Evolutionary conservation across 2,113 vertebrate species (phyloP), one percentile per base, ranked within the genome.

Genomic region (Peromyscus californicus): DNA sequence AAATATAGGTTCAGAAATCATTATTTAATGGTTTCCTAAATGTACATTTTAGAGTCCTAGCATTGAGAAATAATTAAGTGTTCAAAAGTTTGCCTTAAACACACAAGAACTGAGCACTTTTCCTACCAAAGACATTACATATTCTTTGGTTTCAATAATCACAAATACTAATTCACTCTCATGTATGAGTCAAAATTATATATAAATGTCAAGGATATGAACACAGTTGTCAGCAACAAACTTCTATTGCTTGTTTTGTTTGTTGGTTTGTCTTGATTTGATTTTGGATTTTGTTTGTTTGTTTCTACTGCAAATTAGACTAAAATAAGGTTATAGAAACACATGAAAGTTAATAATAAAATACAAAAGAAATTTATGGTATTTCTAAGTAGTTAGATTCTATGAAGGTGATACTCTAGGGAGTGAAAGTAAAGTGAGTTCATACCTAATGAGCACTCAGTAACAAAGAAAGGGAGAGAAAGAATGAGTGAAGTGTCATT

Each of bases 1-100:
- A 75, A 75, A 94, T 88, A n/a, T 17, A 80, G 87, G 69, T 85
- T 83, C 31, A 51, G 2, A 85, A 89, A 57, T 89, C 15, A 76
- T 36, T 79, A 13, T 82, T 84, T 78, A 91, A 80, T 75, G 72
- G 15, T 90, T 90, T 48, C 75, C 39, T 61, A 57, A 7, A 70
- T 4, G 0, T 69, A 15, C 5, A 90, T 90, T 90, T 91, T 76
- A 84, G 16, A 93, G 7, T 83, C 80, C 24, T 89, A 82, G 12
- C 42, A 82, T 26, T 74, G 33, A 91, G 3, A 33, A 59, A 85
- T 57, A 89, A 80, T 33, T 26, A 89, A 51, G 63, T 76, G 2
- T 36, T 72, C 48, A 65, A 75, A 79, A 26, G 12, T 90, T 93
- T 88, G 45, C 4, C 8, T 21, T 93, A 89, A 92, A 17, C 4